phyloP scores from a whole-genome alignment of 2,797 vertebrate genomes.

The Apogon talboti region DNA sequence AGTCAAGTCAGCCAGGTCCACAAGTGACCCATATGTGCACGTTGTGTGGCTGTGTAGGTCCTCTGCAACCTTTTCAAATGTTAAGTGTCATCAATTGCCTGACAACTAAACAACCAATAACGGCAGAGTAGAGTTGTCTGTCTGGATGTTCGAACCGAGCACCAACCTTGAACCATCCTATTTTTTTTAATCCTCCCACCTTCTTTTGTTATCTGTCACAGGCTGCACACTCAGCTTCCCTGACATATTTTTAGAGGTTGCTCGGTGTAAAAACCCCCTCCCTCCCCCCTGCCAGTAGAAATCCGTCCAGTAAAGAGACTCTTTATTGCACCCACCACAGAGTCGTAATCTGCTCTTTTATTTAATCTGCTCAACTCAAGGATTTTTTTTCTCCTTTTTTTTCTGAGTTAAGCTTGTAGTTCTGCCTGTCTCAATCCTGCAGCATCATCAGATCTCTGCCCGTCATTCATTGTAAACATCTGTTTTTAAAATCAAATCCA shows the following conservation, averaged over 20 bases:
- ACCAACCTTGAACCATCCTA: not conserved
- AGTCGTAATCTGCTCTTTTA: conserved; percentile 51
- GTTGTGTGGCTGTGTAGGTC: too few relatives aligned
- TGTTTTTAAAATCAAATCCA: not conserved
- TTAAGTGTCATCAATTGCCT: too few relatives aligned
- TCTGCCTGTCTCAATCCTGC: conserved; percentile 9
- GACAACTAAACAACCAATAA: too few relatives aligned
- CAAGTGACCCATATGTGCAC: too few relatives aligned
- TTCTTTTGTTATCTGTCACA: conserved; percentile 8
- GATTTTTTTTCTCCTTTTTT: conserved; percentile 32
- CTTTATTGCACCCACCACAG: conserved; percentile 1
- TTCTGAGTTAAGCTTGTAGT: conserved; percentile 22
- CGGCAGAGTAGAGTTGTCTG: too few relatives aligned
- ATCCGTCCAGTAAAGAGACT: conserved; percentile 8
- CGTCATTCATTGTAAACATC: not conserved
- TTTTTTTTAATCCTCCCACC: conserved; percentile 23
- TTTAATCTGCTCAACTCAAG: conserved; percentile 61
- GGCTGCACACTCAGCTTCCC: not conserved
- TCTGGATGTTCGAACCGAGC: too few relatives aligned
- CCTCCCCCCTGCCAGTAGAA: conserved; percentile 5
- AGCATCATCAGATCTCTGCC: not conserved
- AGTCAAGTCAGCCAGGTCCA: too few relatives aligned
- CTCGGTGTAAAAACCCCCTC: not conserved
- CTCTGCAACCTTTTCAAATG: too few relatives aligned
- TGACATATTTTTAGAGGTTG: not conserved